These are phyloP conservation scores for Sphyrna mokarran DNA, from an alignment of 2,113 vertebrate species.

Conservation along the genomic window DNA sequence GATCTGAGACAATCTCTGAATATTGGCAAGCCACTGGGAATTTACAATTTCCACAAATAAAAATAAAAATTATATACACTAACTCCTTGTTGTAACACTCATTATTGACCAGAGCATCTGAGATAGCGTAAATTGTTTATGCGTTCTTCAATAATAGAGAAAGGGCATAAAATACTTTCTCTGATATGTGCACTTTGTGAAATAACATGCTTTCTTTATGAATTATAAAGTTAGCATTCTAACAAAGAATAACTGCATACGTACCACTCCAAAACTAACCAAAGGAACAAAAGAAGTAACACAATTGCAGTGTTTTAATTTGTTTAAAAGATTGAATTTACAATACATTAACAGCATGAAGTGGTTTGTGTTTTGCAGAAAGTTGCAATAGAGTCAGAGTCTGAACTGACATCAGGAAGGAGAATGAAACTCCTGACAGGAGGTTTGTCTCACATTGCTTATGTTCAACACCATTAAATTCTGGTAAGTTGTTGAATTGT, in stretches of 20 bases:
- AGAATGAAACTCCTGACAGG: background rate
- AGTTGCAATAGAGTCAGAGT: background rate
- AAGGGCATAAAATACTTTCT: background rate
- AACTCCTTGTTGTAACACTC: slow-evolving; percentile 14
- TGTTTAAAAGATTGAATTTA: background rate
- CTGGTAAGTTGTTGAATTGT: background rate
- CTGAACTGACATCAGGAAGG: background rate
- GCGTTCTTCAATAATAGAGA: background rate
- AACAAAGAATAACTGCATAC: background rate
- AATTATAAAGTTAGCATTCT: slow-evolving; percentile 18
- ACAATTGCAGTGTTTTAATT: background rate
- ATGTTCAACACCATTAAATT: background rate
- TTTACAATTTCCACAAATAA: background rate
- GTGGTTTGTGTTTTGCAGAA: background rate
- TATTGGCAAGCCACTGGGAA: slow-evolving; percentile 10
- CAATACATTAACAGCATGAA: background rate
- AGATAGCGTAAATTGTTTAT: background rate
- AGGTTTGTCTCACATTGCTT: background rate
- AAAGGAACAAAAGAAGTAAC: background rate
- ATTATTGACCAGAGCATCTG: background rate
- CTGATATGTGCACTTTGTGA: background rate
- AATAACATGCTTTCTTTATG: background rate
- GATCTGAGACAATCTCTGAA: background rate
- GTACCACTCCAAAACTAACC: background rate
- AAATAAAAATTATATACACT: background rate